A percentile compares a stretch with the other conserved stretches of the same genome.
These are phyloP conservation scores for Synodontis membranacea DNA, from an alignment of 2,113 vertebrate species.

Conservation along the genomic window DNA sequence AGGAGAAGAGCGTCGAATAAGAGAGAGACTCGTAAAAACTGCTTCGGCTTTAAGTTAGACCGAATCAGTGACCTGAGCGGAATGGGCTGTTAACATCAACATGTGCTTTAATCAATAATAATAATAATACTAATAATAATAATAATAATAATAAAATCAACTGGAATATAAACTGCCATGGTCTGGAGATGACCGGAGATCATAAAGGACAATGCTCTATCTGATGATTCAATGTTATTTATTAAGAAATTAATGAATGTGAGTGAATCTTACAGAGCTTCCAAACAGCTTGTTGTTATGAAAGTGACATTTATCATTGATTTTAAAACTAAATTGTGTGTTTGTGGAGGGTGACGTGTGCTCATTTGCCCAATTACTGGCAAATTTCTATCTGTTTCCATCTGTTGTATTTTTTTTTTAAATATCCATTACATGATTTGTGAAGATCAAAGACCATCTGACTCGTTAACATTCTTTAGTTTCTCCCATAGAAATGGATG, in stretches of 20 bases:
- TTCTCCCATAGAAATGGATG: not conserved
- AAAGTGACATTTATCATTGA: not conserved
- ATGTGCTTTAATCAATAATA: not conserved
- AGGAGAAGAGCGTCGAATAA: slow-evolving; percentile 70
- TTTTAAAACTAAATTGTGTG: not conserved
- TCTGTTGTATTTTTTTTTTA: not conserved
- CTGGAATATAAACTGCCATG: not conserved
- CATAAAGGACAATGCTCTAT: not conserved
- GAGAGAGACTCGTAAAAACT: slow-evolving; percentile 70
- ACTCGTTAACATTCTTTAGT: not conserved
- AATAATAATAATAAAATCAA: not conserved
- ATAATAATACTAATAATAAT: not conserved
- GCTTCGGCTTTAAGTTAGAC: slow-evolving; percentile 84
- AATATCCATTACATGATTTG: not conserved
- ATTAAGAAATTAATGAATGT: not conserved
- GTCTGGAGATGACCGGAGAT: not conserved
- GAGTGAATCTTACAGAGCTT: not conserved
- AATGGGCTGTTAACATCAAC: slow-evolving; percentile 76
- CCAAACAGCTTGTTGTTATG: not conserved
- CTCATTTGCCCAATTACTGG: not conserved
- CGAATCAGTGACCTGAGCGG: slow-evolving; percentile 81
- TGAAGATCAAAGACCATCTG: not conserved
- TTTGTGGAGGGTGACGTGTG: not conserved
- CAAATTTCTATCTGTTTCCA: not conserved
- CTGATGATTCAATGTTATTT: not conserved